These are phyloP conservation scores for Heteractis magnifica DNA, from an alignment of 92 coral and sea anemone species.

Conservation along the genomic window DNA sequence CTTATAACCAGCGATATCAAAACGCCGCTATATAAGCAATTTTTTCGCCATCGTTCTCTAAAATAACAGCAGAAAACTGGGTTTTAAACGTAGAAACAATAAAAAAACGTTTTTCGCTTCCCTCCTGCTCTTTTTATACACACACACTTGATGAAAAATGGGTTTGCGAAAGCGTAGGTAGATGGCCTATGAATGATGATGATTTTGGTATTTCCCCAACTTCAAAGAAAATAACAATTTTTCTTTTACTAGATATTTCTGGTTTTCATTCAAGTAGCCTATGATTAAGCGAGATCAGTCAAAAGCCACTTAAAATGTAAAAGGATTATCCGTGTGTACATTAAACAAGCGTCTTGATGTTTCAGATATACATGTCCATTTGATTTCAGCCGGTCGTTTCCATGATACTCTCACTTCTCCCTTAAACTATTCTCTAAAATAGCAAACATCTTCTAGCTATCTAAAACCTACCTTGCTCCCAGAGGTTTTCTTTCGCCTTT, in stretches of 20 bases:
- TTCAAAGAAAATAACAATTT: background rate
- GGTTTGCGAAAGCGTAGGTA: background rate
- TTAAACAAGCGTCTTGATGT: conserved; percentile 15
- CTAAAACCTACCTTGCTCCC: too few relatives aligned
- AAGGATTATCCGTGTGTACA: conserved; percentile 21
- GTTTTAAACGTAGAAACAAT: background rate
- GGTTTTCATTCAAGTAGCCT: background rate
- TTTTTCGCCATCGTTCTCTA: background rate
- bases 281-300: background rate
- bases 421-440: background rate
- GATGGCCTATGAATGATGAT: background rate
- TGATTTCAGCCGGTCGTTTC: background rate
- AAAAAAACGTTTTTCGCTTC: background rate
- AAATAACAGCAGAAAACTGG: background rate
- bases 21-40: background rate
- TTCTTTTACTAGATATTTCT: background rate
- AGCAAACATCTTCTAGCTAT: background rate
- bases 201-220: background rate
- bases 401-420: background rate
- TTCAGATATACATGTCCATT: background rate
- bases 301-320: conserved; percentile 9
- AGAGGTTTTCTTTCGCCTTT: background rate
- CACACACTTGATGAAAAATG: background rate
- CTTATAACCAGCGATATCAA: background rate
- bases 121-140: background rate